Conservation (phyloP, 2,113 vertebrate genomes). For the Pterocles burchelli region DNA sequence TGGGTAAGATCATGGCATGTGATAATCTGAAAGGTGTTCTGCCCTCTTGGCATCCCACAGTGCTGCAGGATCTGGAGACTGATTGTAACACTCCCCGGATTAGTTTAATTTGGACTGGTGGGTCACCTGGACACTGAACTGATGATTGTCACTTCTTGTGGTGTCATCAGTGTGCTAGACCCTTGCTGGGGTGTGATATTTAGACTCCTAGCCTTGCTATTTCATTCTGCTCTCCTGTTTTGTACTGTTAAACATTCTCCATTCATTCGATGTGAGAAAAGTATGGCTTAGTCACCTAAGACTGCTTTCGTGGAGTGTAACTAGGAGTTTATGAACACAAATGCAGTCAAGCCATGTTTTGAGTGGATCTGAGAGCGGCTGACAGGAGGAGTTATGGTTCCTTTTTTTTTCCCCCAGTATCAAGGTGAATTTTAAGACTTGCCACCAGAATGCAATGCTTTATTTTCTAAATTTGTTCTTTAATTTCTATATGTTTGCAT, state of each 20-base stretch:
- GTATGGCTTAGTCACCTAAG: background rate
- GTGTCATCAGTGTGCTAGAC: background rate
- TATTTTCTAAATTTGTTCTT: background rate
- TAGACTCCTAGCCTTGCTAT: background rate
- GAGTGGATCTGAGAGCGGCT: too few relatives aligned
- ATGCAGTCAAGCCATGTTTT: background rate
- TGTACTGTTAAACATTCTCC: too few relatives aligned
- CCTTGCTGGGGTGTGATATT: background rate
- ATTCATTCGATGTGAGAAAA: background rate
- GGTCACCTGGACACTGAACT: background rate
- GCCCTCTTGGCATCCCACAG: background rate
- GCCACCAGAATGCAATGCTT: background rate
- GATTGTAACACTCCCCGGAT: fast-evolving
- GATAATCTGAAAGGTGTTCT: background rate
- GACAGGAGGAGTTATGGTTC: background rate
- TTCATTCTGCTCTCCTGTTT: background rate
- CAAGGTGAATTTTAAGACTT: background rate
- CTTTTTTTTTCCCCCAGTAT: too few relatives aligned
- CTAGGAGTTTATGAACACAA: background rate
- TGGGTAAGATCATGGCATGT: background rate
- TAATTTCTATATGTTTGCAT: background rate
- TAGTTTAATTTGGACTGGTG: background rate
- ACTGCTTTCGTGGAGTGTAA: background rate
- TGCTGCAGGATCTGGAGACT: background rate
- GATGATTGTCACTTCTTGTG: background rate